Conservation (phyloP, 2,113 vertebrate genomes). For the Theristicus caerulescens region DNA sequence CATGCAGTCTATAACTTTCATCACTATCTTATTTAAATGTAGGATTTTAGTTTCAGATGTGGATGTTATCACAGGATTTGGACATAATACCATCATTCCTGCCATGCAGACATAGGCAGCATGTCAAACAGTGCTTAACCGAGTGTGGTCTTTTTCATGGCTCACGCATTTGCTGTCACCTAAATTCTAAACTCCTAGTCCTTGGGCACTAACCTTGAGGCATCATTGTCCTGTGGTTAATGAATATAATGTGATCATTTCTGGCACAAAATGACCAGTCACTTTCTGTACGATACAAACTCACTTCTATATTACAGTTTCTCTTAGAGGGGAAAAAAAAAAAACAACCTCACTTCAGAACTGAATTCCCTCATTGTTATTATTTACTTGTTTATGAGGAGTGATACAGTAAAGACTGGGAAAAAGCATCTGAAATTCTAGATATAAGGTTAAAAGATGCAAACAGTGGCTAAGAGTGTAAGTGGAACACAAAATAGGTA, state of each 20-base stretch:
- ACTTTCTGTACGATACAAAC: neutral
- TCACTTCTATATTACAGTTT: neutral
- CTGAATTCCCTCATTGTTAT: neutral
- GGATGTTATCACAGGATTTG: conserved; percentile 2
- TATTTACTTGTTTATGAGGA: neutral
- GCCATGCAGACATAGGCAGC: neutral
- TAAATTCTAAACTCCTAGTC: neutral
- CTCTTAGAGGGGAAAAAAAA: accelerated
- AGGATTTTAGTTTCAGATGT: conserved; percentile 2
- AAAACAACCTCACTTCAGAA: neutral
- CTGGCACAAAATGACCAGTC: neutral
- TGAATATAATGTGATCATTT: neutral
- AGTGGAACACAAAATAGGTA: neutral
- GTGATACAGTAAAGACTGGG: neutral
- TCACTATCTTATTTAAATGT: neutral
- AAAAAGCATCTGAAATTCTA: neutral
- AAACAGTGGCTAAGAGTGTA: neutral
- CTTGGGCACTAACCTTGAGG: neutral
- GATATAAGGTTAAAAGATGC: neutral
- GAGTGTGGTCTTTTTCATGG: neutral
- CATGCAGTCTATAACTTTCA: neutral
- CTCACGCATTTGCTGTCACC: neutral
- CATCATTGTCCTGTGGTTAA: conserved; percentile 2
- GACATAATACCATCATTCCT: neutral
- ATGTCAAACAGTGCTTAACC: neutral